Evolutionary conservation across 2,113 vertebrate genomes (phyloP).

Genomic region (Notarius quadriscutis): DNA sequence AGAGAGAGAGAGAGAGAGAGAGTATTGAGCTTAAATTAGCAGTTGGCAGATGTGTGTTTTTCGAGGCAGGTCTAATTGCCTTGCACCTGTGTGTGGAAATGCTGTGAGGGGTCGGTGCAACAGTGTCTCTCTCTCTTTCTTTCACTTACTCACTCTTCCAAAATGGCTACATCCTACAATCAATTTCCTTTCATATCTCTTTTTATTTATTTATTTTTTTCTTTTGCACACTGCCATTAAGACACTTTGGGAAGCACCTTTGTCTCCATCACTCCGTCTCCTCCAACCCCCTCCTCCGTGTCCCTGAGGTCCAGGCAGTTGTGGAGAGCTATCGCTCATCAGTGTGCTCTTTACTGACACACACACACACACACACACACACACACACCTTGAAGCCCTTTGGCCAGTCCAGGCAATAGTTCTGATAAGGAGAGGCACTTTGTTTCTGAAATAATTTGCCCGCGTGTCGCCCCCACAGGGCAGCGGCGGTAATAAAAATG

Average conservation of each 20-base stretch:
- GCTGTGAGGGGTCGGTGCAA: constrained; percentile 9
- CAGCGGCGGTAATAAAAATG: constrained; percentile 78
- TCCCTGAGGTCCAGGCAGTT: constrained; percentile 58
- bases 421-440: constrained; percentile 78
- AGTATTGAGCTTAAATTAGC: constrained; percentile 72
- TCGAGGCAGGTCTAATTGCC: constrained; percentile 72
- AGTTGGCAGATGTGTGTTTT: constrained; percentile 71
- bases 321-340: constrained; percentile 78
- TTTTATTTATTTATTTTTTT: background rate
- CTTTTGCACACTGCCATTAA: constrained; percentile 4
- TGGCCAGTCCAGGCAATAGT: constrained; percentile 78
- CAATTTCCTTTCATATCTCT: constrained; percentile 24
- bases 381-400: constrained; percentile 58
- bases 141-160: background rate
- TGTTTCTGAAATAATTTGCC: constrained; percentile 86
- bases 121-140: constrained; percentile 5
- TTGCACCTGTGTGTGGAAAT: constrained; percentile 64
- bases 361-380: constrained; percentile 41
- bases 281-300: constrained; percentile 35
- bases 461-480: constrained; percentile 74
- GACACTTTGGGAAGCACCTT: constrained; percentile 34
- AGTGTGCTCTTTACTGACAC: constrained; percentile 64
- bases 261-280: constrained; percentile 20
- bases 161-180: constrained; percentile 19
- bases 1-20: background rate